Evolutionary conservation across 1,140 invertebrate species (phyloP), one percentile per base, ranked within the genome.

Genomic region (Drosophila pallidifrons): DNA sequence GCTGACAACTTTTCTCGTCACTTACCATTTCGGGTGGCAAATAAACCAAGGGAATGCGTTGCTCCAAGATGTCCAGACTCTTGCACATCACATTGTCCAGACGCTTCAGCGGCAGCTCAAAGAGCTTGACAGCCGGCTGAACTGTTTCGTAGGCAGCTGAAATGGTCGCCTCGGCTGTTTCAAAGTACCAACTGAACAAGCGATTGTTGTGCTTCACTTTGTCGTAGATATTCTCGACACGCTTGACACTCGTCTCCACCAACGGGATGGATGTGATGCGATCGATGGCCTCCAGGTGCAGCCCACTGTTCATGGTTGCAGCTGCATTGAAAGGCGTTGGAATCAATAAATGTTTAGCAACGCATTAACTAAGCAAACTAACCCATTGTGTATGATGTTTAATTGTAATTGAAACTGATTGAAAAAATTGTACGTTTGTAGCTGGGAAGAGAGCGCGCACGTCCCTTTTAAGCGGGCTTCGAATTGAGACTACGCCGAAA

Each of bases 1-100:
- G 60, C 45, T 13, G 55, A 6, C 7, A n/a, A 38, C 46, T 38
- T 3, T 16, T 32, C 10, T 38, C 10, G 35, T 38, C 35, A 78
- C 79, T 95, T 93, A 97, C 96, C 92, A 95, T 94, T 93, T 96
- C 94, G 2, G 96, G 96, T 5, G 96, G 95, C 64, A 97, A 92
- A 92, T 96, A 94, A 51, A 97, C 95, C 1, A 95, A 94, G 0
- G 96, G 96, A n/a, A 96, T 94, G 73, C 94, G 94, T 78, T 96
- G 94, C 82, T 97, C 96, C 1, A 97, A 95, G 5, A 96, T 94
- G 81, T 97, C 96, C 47, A 97, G 94, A 25, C 96, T 96, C 87
- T 95, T 96, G 91, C 96, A 97, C 35, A 97, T 94, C 16, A 96
- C 93, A 49, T 94, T 94, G 91, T 97, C 96, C 10, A 97, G 93